These are phyloP conservation scores for Petrocephalus schoutedeni DNA, from an alignment of 2,797 vertebrate genomes.

Conservation along the genomic window DNA sequence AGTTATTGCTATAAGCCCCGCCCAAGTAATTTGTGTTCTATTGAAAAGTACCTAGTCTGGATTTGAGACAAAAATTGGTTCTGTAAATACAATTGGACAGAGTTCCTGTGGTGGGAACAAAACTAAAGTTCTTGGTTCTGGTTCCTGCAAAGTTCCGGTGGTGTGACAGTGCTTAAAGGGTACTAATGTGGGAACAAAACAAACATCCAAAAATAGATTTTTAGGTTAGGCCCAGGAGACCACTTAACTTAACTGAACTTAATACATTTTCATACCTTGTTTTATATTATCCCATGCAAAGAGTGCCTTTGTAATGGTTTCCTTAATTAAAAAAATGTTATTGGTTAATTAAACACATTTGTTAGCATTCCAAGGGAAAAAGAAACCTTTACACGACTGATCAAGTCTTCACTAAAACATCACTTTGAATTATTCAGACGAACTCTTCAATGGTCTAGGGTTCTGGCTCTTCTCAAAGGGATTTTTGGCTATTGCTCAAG, in stretches of 20 bases:
- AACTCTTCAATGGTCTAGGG: not conserved
- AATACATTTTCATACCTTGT: not conserved
- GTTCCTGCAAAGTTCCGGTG: not conserved
- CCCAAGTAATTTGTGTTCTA: not conserved
- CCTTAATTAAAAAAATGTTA: not conserved
- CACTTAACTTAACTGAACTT: not conserved
- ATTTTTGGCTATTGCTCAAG: not conserved
- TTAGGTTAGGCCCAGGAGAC: not conserved
- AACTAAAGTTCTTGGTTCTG: not conserved
- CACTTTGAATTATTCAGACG: not conserved
- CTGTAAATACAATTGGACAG: not conserved
- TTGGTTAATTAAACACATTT: not conserved
- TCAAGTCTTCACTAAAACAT: not conserved
- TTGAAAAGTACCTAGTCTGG: not conserved
- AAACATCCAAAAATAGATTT: not conserved
- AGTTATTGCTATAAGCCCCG: not conserved
- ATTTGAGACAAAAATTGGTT: not conserved
- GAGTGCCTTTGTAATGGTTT: not conserved
- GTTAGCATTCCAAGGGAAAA: not conserved
- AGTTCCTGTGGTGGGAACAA: not conserved
- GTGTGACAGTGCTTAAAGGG: not conserved
- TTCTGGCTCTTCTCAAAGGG: not conserved
- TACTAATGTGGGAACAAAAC: not conserved
- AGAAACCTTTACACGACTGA: not conserved
- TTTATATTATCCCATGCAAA: constrained; percentile 2